Evolutionary conservation across 1,140 invertebrate genomes (phyloP).

Genomic region (Zaprionus inermis): DNA sequence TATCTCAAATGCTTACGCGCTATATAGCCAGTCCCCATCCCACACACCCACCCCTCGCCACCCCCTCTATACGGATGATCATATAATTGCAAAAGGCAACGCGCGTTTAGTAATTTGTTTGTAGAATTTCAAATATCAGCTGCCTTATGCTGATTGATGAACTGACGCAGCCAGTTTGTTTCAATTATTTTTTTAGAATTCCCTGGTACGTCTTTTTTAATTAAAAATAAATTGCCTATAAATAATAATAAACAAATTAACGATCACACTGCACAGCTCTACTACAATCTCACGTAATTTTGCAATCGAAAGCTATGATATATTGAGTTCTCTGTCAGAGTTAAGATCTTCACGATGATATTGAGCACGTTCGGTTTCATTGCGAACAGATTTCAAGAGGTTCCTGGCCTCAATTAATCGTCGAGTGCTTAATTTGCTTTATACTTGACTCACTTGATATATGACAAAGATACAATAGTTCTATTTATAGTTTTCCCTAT

Average conservation of each 20-base stretch:
- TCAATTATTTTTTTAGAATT: conserved; percentile 17
- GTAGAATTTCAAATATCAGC: conserved; percentile 58
- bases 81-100: conserved; percentile 39
- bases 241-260: conserved; percentile 55
- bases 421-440: not conserved
- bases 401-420: conserved; percentile 6
- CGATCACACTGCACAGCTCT: not conserved
- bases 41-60: not conserved
- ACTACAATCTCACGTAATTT: conserved; percentile 9
- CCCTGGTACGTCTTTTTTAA: conserved; percentile 40
- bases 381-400: conserved; percentile 11
- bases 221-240: conserved; percentile 69
- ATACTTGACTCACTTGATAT: not conserved
- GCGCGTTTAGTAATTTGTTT: conserved; percentile 75
- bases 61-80: conserved; percentile 1
- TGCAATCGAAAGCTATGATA: conserved; percentile 21
- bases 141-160: conserved; percentile 64
- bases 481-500: too few species aligned
- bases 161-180: conserved; percentile 47
- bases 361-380: conserved; percentile 37
- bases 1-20: conserved; percentile 75
- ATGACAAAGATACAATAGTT: not conserved
- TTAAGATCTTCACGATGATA: conserved; percentile 34
- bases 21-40: conserved; percentile 19
- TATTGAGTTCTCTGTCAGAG: conserved; percentile 28